Base-by-base conservation (phyloP, 2,888 invertebrate species). In the Cantharis nigra region DNA sequence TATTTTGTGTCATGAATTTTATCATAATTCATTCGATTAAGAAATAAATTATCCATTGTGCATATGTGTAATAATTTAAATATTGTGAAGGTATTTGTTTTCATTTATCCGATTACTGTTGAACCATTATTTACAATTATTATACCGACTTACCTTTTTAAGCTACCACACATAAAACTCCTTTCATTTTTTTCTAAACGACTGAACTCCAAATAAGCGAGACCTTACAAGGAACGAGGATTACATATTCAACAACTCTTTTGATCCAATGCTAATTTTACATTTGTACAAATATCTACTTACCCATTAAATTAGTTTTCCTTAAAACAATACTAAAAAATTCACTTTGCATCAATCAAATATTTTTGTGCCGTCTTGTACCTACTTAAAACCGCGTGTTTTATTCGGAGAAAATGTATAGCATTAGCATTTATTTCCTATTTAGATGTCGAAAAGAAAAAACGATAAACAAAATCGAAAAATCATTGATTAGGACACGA, bases 1-100 rank as follows among this genome's bases (percentile, higher is more conserved):
- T 67, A 67, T 73, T 78, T 80, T 75, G 79, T 80, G 77, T 77
- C 78, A 77, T 70, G 77, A 77, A 78, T 71, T 77, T 79, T 78
- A 81, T 79, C 76, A 69, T 74, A 67, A 33, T 72, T 75, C 62
- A 81, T 80, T 81, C 75, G 75, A 49, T 72, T 72, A 71, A 69
- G 75, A 78, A 81, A 78, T 81, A 77, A 80, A 72, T 78, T 77
- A 77, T 76, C 63, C 65, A 18, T 67, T 67, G 77, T 49, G 49
- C 49, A 49, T 49, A 49, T 49, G 49, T 49, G 49, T 49, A 49
- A 49, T 49, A 49, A 49, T 49, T 49, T 49, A 49, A 49, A 49
- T 49, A 49, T 49, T 49, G 49, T 49, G 49, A 49, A 49, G 49
- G 49, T 49, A 49, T 49, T 49, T 49, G 49, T 49, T 49, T 49